These are phyloP conservation scores for Cygnus atratus DNA, from an alignment of 2,113 vertebrate species.

Conservation along the genomic window DNA sequence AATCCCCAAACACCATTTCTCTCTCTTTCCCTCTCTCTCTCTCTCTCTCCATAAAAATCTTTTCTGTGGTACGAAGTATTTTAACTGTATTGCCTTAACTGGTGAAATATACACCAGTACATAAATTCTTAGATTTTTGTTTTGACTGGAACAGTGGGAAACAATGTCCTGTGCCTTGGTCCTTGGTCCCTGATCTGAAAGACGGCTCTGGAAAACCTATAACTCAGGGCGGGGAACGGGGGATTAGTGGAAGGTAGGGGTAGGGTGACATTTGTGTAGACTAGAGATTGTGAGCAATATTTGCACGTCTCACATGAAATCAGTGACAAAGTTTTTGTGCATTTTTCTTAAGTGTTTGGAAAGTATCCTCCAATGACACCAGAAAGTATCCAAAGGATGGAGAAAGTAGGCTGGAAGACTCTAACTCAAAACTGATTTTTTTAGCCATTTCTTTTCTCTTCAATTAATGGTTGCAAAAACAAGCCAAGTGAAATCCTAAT, in stretches of 20 bases:
- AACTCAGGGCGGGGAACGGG: neutral
- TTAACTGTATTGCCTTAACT: neutral
- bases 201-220: neutral
- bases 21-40: neutral
- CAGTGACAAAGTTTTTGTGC: neutral
- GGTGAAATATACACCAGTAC: neutral
- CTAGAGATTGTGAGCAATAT: neutral
- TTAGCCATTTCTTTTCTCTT: constrained; percentile 11
- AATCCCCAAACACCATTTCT: neutral
- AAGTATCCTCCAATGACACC: neutral
- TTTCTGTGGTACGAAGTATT: neutral
- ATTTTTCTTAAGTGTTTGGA: neutral
- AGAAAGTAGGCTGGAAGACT: neutral
- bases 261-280: neutral
- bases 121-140: neutral
- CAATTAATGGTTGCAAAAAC: constrained; percentile 32
- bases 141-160: neutral
- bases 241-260: neutral
- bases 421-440: neutral
- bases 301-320: neutral
- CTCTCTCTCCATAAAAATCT: neutral
- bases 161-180: neutral
- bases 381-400: neutral
- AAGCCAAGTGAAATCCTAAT: constrained; percentile 8
- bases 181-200: neutral